phyloP scores from a whole-genome alignment of 2,113 vertebrate species.

The rabbit (Oryctolagus cuniculus) region DNA sequence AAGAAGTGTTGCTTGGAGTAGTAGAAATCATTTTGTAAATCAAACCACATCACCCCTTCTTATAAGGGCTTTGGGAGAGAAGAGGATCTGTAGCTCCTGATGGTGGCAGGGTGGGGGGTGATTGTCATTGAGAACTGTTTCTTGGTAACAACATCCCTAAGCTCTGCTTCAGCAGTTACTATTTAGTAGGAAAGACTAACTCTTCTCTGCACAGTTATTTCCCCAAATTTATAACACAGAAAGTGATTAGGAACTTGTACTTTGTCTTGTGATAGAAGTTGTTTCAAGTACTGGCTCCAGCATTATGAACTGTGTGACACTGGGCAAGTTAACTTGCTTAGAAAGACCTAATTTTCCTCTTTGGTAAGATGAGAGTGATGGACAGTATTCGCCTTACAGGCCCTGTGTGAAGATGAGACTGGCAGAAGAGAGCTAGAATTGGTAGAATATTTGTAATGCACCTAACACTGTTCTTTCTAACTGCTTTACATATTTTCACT shows the following conservation, averaged over 20 bases:
- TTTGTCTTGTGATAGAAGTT: background rate
- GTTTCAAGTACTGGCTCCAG: background rate
- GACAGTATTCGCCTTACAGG: background rate
- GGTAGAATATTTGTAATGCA: background rate
- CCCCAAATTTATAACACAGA: background rate
- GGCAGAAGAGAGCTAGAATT: background rate
- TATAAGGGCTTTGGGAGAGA: background rate
- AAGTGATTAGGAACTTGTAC: background rate
- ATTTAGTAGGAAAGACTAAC: background rate
- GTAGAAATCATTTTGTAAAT: background rate
- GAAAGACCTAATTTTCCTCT: background rate
- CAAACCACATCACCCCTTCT: background rate
- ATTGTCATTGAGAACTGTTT: background rate
- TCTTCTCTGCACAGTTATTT: background rate
- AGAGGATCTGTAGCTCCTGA: background rate
- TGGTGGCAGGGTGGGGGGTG: background rate
- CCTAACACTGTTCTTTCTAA: background rate
- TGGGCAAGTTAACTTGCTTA: background rate
- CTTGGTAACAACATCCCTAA: background rate
- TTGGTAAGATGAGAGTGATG: background rate
- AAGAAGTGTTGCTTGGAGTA: background rate
- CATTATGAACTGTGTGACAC: background rate
- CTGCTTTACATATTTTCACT: background rate
- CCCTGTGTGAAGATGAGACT: background rate
- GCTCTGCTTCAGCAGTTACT: background rate